Percentiles rank a stretch among this genome's conserved stretches.
phyloP scores from a whole-genome alignment of 2,797 vertebrate species.

The Botia kubotai region DNA sequence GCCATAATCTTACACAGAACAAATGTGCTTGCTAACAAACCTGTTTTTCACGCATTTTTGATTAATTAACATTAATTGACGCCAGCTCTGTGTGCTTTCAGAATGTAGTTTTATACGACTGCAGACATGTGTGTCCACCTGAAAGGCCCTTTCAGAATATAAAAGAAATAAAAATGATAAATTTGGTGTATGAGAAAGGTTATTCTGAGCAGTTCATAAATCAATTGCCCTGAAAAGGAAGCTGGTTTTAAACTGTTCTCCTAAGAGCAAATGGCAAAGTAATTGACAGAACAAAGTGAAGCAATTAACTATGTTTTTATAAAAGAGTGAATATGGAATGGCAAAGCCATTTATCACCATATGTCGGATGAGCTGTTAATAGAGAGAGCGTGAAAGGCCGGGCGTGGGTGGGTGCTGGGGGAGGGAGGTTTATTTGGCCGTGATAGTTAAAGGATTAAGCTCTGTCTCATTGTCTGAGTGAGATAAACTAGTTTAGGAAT shows the following conservation, averaged over 20 bases:
- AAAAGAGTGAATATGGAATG: constrained; percentile 50
- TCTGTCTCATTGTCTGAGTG: neutral
- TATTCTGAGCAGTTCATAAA: constrained; percentile 71
- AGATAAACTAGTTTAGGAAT: constrained; percentile 5
- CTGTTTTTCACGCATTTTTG: constrained; percentile 32
- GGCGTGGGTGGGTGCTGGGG: constrained; percentile 1
- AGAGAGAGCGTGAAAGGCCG: constrained; percentile 20
- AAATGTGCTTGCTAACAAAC: constrained; percentile 32
- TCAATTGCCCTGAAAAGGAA: constrained; percentile 65
- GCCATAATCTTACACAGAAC: constrained; percentile 6
- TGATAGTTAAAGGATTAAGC: constrained; percentile 11
- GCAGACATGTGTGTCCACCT: constrained; percentile 60
- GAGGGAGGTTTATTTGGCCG: neutral
- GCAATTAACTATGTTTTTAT: constrained; percentile 72
- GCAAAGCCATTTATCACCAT: constrained; percentile 65
- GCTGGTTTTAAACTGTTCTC: constrained; percentile 61
- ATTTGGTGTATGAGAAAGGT: constrained; percentile 57
- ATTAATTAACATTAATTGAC: constrained; percentile 66
- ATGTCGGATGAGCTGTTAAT: constrained; percentile 43
- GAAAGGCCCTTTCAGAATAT: constrained; percentile 52
- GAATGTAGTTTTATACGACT: constrained; percentile 46
- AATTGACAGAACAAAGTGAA: constrained; percentile 75
- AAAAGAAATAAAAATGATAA: constrained; percentile 29
- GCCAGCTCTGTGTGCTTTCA: constrained; percentile 40
- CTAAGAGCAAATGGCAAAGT: constrained; percentile 64